These are phyloP conservation scores for Elymnias hypermnestra DNA, from an alignment of 1,140 invertebrate species.

Conservation along the genomic window DNA sequence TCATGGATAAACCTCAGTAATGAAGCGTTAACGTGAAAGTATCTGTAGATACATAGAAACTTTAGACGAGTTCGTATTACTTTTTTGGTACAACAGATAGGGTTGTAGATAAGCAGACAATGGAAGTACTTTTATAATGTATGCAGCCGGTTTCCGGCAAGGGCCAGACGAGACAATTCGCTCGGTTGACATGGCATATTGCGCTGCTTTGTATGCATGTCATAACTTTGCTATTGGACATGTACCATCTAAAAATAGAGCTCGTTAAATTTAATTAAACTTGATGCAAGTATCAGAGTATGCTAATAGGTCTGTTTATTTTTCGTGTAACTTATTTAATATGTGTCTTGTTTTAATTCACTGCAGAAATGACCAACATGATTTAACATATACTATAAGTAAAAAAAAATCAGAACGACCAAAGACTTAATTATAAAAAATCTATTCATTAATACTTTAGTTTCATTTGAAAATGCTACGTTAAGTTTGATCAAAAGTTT, in stretches of 20 bases:
- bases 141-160: constrained; percentile 50
- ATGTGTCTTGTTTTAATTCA: too few species aligned
- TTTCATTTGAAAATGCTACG: too few species aligned
- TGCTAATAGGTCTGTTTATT: too few species aligned
- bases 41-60: constrained; percentile 3
- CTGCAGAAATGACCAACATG: too few species aligned
- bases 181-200: constrained; percentile 38
- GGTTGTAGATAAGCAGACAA: constrained; percentile 56
- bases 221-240: constrained; percentile 16
- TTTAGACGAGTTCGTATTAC: constrained; percentile 8
- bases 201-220: constrained; percentile 47
- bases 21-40: constrained; percentile 9
- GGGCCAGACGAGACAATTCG: constrained; percentile 51
- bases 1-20: constrained; percentile 4
- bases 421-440: too few species aligned
- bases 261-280: too few species aligned
- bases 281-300: too few species aligned
- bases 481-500: too few species aligned
- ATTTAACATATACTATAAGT: too few species aligned
- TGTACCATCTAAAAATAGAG: not conserved
- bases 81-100: constrained; percentile 34
- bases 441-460: too few species aligned
- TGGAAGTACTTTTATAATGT: constrained; percentile 36
- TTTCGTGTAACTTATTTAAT: too few species aligned
- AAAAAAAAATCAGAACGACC: too few species aligned